Evolutionary conservation across 92 coral and sea anemone species (phyloP), one percentile per base, ranked within the genome.

Genomic region (Porites evermanni): DNA sequence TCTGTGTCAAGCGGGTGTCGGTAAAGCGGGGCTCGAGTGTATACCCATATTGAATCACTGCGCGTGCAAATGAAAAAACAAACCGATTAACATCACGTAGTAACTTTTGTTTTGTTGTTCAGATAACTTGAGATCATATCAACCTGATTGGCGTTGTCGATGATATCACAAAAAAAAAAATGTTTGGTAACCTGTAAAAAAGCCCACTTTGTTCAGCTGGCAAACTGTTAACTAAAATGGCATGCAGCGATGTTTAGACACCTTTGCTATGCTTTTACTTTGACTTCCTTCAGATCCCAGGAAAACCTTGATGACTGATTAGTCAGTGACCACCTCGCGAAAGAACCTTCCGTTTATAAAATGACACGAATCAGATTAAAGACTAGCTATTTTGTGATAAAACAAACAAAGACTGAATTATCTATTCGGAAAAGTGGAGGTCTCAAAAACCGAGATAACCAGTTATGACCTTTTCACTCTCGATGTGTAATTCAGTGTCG

Each of bases 391-490:
- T 19, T 17, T 51, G n/a, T 12, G 9, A 8, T 32, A 80, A 53
- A 17, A n/a, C 26, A 80, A 67, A 50, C 72, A 78, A 64, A 51
- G 47, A 64, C 38, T 50, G 58, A 66, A 12, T 68, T 53, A 68
- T 70, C 56, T 19, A 70, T 20, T 54, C 75, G 70, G 78, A 71
- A 69, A 81, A 53, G 76, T 78, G 85, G 58, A 64, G 20, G 47
- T 75, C 54, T 26, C 56, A 58, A 58, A 26, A 70, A 70, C 86
- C 23, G 20, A 70, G 78, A 81, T 70, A 81, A 81, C 50, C 78
- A 81, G 78, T 10, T 26, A 23, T 70, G 78, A 81, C 68, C 78
- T 59, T 21, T 26, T 67, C 14, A 80, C 24, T n/a, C 56, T 18
- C 26, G 53, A 29, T 69, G 47, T 38, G 47, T 38, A 38, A 38